Evolutionary conservation across 2,888 invertebrate species (phyloP), one percentile per base, ranked within the genome.

Genomic region (Dexiosoma caninum): DNA sequence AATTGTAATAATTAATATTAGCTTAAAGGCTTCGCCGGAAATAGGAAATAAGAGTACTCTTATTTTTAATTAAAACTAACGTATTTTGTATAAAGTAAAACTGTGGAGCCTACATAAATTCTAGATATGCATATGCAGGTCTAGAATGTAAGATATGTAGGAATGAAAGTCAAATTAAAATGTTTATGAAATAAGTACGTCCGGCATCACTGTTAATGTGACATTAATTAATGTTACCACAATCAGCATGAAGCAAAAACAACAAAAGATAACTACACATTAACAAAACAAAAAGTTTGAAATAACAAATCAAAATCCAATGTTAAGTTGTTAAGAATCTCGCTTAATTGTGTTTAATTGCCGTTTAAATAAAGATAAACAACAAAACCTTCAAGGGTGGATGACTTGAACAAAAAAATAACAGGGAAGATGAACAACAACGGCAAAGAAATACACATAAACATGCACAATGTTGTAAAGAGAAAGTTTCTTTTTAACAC

Each of bases 261-360:
- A 69, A 53, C 30, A 55, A 35, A n/a, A 32, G 32, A 46, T 40
- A 66, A n/a, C 27, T 6, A 27, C 60, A 40, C 7, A 42, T 1
- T 27, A 60, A 44, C 55, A 46, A 37, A 70, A 70, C 23, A 55
- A 64, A 57, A 66, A 40, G 4, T 66, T 64, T 49, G 30, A 57
- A 59, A 75, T 75, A 66, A 75, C 66, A 75, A 66, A 75, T 57
- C 66, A 57, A 75, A 72, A 59, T 75, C 66, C 57, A 57, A 49
- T 40, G 32, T 59, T 66, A 75, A 75, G 57, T 67, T 49, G 66
- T 66, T 57, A 59, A 75, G 66, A 66, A 66, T 75, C 66, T 57
- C 75, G 66, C 59, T 75, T 75, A 75, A 75, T 75, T 75, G 75
- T 75, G 75, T 67, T 75, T 75, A 75, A 75, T 75, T 75, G 75